A percentile compares a stretch with the other conserved stretches of the same genome.
These are phyloP conservation scores for Drosophila trapezifrons DNA, from an alignment of 1,140 invertebrate species.

Conservation along the genomic window DNA sequence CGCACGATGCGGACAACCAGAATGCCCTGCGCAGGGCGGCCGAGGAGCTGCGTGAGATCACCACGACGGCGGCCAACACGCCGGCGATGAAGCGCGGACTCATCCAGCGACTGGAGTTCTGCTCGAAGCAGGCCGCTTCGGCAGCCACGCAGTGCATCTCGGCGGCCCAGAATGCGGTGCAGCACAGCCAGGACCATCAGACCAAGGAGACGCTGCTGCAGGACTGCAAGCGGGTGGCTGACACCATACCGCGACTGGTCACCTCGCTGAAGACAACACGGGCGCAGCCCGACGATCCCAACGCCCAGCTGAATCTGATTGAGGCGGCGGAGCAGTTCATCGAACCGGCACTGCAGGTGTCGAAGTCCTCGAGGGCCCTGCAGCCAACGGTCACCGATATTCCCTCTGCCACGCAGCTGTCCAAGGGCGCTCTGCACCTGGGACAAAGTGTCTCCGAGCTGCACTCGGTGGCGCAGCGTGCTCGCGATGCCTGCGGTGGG, in stretches of 20 bases:
- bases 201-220: conserved; percentile 87
- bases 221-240: conserved; percentile 91
- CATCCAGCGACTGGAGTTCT: conserved; percentile 89
- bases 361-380: conserved; percentile 91
- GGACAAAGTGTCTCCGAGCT: conserved; percentile 85
- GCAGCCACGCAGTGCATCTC: conserved; percentile 96
- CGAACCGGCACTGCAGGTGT: conserved; percentile 88
- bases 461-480: conserved; percentile 90
- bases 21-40: conserved; percentile 93
- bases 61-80: conserved; percentile 90
- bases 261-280: conserved; percentile 91
- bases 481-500: conserved; percentile 94
- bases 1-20: conserved; percentile 93
- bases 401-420: conserved; percentile 88
- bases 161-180: conserved; percentile 90
- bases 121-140: conserved; percentile 94
- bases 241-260: conserved; percentile 92
- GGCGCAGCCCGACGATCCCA: conserved; percentile 89
- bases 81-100: conserved; percentile 92
- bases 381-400: conserved; percentile 94
- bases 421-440: conserved; percentile 78
- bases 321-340: conserved; percentile 94
- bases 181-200: conserved; percentile 85
- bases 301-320: conserved; percentile 92
- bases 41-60: conserved; percentile 95